These are phyloP conservation scores for Agrochola lota DNA, from an alignment of 2,888 invertebrate genomes.

Conservation along the genomic window DNA sequence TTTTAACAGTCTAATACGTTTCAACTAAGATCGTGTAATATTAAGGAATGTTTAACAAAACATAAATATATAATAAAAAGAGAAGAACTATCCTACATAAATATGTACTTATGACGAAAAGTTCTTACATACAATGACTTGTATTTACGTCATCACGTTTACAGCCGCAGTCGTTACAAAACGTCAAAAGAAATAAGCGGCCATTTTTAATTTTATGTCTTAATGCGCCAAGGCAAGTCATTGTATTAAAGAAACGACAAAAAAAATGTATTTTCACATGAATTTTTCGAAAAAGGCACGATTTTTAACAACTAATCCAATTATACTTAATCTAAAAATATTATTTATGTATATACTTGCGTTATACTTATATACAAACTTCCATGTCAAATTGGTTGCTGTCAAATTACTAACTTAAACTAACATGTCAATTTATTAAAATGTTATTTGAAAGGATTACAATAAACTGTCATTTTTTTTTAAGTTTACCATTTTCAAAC, in stretches of 20 bases:
- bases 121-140: constrained; percentile 7
- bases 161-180: neutral
- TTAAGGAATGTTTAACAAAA: constrained; percentile 62
- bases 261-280: constrained; percentile 55
- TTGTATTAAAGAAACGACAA: constrained; percentile 43
- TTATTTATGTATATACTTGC: constrained; percentile 46
- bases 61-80: constrained; percentile 53
- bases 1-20: constrained; percentile 20
- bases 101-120: constrained; percentile 61
- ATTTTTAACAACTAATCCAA: constrained; percentile 66
- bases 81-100: constrained; percentile 59
- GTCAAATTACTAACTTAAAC: constrained; percentile 32
- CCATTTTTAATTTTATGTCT: constrained; percentile 38
- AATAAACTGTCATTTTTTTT: constrained; percentile 33
- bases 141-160: neutral
- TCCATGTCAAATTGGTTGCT: constrained; percentile 21
- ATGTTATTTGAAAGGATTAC: constrained; percentile 28
- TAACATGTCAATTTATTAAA: neutral
- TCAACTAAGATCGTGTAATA: constrained; percentile 53
- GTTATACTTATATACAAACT: constrained; percentile 53
- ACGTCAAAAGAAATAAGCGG: constrained; percentile 19
- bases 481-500: no score
- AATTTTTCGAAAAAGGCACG: constrained; percentile 69
- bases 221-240: constrained; percentile 9
- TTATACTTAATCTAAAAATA: constrained; percentile 31